Percentiles rank a stretch among this genome's conserved stretches.
Conservation (phyloP, 2,888 invertebrate species). For the Stramonita haemastoma region DNA sequence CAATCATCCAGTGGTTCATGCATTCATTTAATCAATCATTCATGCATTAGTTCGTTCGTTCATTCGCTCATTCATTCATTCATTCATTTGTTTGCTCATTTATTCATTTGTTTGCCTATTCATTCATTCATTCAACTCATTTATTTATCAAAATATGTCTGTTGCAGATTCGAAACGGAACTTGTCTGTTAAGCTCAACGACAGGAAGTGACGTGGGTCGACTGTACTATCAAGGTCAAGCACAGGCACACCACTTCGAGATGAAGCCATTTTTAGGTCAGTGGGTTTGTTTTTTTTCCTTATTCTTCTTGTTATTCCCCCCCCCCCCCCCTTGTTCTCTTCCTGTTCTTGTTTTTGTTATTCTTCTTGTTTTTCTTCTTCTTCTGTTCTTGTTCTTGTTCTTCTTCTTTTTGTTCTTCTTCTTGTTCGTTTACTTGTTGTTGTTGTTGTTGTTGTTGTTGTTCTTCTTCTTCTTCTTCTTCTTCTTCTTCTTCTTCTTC, state of each 20-base stretch:
- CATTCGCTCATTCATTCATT: not conserved
- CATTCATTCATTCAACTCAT: not conserved
- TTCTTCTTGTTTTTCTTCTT: too few species aligned
- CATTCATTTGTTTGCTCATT: not conserved
- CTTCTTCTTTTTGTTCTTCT: too few species aligned
- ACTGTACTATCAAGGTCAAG: slow-evolving; percentile 65
- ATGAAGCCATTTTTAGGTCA: slow-evolving; percentile 74
- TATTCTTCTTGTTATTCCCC: not conserved
- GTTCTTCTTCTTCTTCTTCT: too few species aligned
- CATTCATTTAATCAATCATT: too few species aligned
- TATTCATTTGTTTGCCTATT: not conserved
- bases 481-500: too few species aligned
- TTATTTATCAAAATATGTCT: too few species aligned
- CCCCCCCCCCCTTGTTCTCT: not conserved
- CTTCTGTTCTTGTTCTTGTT: too few species aligned
- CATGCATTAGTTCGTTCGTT: too few species aligned
- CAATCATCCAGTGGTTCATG: too few species aligned
- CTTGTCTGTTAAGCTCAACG: slow-evolving; percentile 71
- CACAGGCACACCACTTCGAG: slow-evolving; percentile 74
- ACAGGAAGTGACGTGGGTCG: slow-evolving; percentile 75
- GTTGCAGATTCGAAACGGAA: slow-evolving; percentile 68
- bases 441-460: too few species aligned
- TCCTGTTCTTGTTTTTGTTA: too few species aligned
- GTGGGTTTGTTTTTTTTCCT: slow-evolving; percentile 17
- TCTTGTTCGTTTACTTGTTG: too few species aligned